Conservation (phyloP, 2,797 vertebrate species). For the Saguinus oedipus region DNA sequence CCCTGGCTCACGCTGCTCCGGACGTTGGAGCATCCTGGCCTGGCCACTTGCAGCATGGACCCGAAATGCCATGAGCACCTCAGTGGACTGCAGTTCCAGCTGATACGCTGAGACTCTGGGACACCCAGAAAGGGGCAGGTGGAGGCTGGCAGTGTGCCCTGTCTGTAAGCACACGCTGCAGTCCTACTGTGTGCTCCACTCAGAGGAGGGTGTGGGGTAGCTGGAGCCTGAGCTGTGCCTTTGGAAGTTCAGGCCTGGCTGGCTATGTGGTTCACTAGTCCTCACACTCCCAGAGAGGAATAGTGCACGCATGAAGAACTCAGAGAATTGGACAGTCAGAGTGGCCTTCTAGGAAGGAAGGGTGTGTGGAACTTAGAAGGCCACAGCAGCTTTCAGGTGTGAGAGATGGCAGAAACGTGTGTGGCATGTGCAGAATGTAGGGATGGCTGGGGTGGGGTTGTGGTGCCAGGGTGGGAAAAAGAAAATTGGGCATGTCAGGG, state of each 20-base stretch:
- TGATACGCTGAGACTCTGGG: background rate
- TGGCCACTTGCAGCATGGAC: background rate
- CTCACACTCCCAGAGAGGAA: background rate
- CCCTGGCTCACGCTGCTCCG: accelerated
- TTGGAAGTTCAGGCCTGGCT: background rate
- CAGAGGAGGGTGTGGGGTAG: background rate
- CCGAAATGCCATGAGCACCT: accelerated
- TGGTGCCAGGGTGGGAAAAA: too few species aligned
- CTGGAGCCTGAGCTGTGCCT: background rate
- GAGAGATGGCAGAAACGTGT: background rate
- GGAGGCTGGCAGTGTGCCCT: too few species aligned
- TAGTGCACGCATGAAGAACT: background rate
- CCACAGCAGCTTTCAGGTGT: too few species aligned
- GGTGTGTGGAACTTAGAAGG: background rate
- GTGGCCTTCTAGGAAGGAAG: background rate
- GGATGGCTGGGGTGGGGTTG: background rate
- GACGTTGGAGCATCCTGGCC: background rate
- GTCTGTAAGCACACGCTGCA: background rate
- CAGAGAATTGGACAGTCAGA: background rate
- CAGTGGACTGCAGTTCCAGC: accelerated
- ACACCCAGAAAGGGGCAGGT: background rate
- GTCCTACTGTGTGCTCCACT: background rate
- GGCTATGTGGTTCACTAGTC: accelerated
- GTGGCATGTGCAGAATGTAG: background rate
- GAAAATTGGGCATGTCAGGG: background rate